phyloP scores from a whole-genome alignment of 1,140 invertebrate species.

The Heliconius hermathena region DNA sequence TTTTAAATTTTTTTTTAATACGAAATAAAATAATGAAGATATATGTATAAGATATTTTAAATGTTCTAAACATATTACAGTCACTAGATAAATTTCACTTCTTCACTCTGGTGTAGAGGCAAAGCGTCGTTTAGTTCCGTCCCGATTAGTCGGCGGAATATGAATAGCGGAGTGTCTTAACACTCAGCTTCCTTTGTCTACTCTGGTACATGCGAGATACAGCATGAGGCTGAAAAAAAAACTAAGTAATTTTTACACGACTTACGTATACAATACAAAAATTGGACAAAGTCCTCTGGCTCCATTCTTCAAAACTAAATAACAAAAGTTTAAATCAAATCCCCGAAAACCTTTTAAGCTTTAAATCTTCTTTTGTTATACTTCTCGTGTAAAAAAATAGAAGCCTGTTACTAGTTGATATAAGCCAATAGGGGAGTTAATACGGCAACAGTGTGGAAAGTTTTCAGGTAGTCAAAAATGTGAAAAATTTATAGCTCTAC shows the following conservation, averaged over 20 bases:
- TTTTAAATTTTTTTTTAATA: no score
- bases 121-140: no score
- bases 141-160: no score
- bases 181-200: no score
- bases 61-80: no score
- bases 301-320: background rate
- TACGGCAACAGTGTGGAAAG: background rate
- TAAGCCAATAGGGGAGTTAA: background rate
- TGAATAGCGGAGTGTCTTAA: no score
- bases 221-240: no score
- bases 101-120: no score
- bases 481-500: slow-evolving; percentile 10
- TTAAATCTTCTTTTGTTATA: slow-evolving; percentile 5
- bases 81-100: no score
- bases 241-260: background rate
- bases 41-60: no score
- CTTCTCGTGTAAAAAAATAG: background rate
- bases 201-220: no score
- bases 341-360: background rate
- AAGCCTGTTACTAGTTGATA: slow-evolving; percentile 6
- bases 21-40: no score
- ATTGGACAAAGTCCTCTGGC: background rate
- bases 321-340: background rate
- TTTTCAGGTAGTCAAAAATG: background rate
- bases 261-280: background rate